phyloP scores from a whole-genome alignment of 2,888 invertebrate species.

The Pristionchus exspectatus region DNA sequence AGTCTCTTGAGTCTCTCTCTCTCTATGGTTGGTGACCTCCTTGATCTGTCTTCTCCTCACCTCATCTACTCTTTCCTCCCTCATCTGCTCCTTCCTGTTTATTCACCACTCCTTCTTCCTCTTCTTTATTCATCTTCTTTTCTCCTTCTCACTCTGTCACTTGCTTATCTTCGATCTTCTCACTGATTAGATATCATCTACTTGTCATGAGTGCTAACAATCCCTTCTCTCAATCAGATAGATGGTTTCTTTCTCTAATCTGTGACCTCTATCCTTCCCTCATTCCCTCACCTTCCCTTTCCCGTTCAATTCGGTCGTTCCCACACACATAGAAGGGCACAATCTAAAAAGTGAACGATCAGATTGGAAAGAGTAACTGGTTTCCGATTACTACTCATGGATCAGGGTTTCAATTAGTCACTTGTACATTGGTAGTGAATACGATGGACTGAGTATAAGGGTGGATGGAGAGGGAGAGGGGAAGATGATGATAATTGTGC shows the following conservation, averaged over 20 bases:
- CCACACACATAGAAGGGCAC: conserved; percentile 48
- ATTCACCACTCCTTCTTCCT: conserved; percentile 30
- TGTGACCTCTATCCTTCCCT: conserved; percentile 36
- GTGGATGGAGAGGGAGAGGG: background rate
- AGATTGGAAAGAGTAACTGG: conserved; percentile 1
- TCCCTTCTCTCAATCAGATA: background rate
- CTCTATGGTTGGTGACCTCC: background rate
- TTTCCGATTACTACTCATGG: conserved; percentile 28
- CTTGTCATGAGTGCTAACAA: conserved; percentile 27
- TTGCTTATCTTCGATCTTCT: conserved; percentile 25
- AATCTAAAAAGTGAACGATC: conserved; percentile 33
- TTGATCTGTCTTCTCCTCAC: conserved; percentile 10
- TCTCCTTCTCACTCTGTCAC: conserved; percentile 20
- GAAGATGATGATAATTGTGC: background rate
- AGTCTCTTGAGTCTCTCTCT: conserved; percentile 3
- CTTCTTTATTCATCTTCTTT: background rate
- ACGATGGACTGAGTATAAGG: background rate
- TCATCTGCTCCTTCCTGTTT: conserved; percentile 49
- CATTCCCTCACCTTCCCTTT: conserved; percentile 9
- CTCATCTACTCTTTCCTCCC: conserved; percentile 18
- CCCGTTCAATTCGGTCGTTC: conserved; percentile 54
- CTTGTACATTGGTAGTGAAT: background rate
- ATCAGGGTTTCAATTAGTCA: conserved; percentile 13
- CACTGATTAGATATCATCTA: conserved; percentile 24
- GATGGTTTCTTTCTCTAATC: background rate